Conservation (phyloP, 2,113 vertebrate species). For the Archocentrus centrarchus region DNA sequence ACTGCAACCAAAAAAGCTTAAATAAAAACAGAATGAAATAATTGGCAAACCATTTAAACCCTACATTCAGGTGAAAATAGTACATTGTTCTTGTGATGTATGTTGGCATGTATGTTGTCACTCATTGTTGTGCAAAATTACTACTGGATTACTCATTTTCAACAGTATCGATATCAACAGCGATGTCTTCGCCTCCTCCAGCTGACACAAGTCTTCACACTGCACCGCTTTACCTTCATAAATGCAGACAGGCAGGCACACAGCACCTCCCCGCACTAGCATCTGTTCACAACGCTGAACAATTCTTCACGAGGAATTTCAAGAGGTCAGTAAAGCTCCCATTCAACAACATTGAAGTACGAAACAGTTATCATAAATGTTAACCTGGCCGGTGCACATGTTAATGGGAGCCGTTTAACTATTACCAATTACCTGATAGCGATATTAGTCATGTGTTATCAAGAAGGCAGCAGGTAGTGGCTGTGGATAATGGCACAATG, state of each 20-base stretch:
- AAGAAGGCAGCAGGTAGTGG: neutral
- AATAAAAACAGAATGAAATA: neutral
- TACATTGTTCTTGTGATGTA: neutral
- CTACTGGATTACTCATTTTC: neutral
- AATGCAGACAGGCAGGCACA: no score
- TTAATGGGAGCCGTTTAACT: neutral
- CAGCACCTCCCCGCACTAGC: no score
- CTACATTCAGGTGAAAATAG: neutral
- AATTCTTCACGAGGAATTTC: no score
- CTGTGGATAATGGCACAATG: neutral
- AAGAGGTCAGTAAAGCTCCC: neutral
- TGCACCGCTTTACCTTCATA: no score
- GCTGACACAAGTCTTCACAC: no score
- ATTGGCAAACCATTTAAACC: neutral
- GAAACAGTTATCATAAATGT: neutral
- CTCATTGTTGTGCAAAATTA: neutral
- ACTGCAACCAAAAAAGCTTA: neutral
- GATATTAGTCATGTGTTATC: neutral
- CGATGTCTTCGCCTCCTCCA: no score
- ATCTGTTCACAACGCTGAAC: no score
- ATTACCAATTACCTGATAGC: neutral
- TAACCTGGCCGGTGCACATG: neutral
- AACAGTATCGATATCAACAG: neutral
- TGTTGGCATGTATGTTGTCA: neutral
- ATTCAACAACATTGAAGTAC: neutral